These are phyloP conservation scores for Jaculus jaculus DNA, from an alignment of 2,113 vertebrate genomes.

Conservation along the genomic window DNA sequence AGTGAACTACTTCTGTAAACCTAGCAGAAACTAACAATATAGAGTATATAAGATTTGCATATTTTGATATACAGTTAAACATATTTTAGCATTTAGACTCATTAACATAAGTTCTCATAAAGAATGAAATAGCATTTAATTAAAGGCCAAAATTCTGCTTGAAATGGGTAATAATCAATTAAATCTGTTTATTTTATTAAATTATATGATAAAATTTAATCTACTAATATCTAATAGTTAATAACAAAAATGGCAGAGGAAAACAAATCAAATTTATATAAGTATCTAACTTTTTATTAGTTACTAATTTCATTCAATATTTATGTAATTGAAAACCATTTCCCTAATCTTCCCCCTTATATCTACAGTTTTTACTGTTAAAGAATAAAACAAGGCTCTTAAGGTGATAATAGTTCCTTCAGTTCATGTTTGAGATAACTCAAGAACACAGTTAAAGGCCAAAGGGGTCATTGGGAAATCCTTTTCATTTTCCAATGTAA, in stretches of 20 bases:
- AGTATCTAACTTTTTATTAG: neutral
- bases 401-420: neutral
- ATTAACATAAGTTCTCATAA: neutral
- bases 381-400: too few relatives aligned
- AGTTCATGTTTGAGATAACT: neutral
- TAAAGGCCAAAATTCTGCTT: neutral
- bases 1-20: neutral
- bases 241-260: too few relatives aligned
- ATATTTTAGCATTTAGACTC: neutral
- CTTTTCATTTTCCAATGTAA: neutral
- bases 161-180: neutral
- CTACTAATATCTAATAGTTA: too few relatives aligned
- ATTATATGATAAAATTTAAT: neutral
- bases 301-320: neutral
- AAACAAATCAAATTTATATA: neutral
- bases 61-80: neutral
- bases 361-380: neutral
- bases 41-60: neutral
- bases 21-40: neutral
- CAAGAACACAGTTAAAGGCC: neutral
- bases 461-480: neutral
- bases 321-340: neutral
- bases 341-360: neutral
- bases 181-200: neutral
- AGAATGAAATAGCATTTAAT: neutral